A percentile compares a stretch with the other conserved stretches of the same genome.
Evolutionary conservation across 2,888 invertebrate species (phyloP).

Genomic region (Ochropleura leucogaster): DNA sequence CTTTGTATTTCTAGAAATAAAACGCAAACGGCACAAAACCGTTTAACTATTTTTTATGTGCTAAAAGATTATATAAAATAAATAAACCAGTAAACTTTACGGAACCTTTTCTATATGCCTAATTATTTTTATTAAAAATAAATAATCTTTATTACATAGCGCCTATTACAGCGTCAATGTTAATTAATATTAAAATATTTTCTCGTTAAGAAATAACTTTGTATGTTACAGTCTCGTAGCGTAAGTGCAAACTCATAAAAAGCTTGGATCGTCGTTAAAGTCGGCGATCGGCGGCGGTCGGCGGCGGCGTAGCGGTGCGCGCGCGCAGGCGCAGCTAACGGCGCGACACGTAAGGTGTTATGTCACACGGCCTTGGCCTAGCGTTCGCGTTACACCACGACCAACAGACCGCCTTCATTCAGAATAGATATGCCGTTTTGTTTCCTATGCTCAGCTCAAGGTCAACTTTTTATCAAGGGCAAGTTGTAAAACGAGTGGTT

Average conservation of each 20-base stretch:
- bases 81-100: slow-evolving; percentile 3
- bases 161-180: neutral
- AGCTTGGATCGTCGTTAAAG: slow-evolving; percentile 63
- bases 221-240: slow-evolving; percentile 11
- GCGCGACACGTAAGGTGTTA: slow-evolving; percentile 73
- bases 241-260: slow-evolving; percentile 60
- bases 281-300: neutral
- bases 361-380: slow-evolving; percentile 88
- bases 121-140: neutral
- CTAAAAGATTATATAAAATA: neutral
- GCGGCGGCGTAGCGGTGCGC: slow-evolving; percentile 61
- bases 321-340: slow-evolving; percentile 57
- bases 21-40: neutral
- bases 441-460: slow-evolving; percentile 65
- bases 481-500: slow-evolving; percentile 21
- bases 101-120: neutral
- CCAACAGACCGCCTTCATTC: slow-evolving; percentile 73
- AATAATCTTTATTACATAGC: neutral
- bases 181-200: slow-evolving; percentile 1
- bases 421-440: slow-evolving; percentile 71
- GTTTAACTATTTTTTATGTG: neutral
- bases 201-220: slow-evolving; percentile 40
- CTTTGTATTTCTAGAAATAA: neutral
- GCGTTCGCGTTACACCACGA: slow-evolving; percentile 78
- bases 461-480: slow-evolving; percentile 59